These are phyloP conservation scores for Plodia interpunctella DNA, from an alignment of 1,140 invertebrate species.

Conservation along the genomic window DNA sequence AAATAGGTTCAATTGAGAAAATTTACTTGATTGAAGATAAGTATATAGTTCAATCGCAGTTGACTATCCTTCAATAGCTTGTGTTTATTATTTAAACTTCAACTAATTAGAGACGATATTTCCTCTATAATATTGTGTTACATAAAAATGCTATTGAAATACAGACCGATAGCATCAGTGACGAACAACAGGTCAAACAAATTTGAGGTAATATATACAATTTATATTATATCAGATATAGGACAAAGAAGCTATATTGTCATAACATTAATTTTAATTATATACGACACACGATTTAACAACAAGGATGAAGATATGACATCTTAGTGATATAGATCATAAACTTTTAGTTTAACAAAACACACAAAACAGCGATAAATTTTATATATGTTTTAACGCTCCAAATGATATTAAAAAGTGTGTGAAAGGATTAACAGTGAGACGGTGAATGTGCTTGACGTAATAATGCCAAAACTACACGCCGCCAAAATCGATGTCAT, in stretches of 20 bases:
- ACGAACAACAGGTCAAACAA: slow-evolving; percentile 38
- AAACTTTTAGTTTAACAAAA: slow-evolving; percentile 40
- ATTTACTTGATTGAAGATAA: slow-evolving; percentile 30
- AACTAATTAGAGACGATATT: slow-evolving; percentile 5
- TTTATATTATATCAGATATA: slow-evolving; percentile 25
- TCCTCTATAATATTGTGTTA: slow-evolving; percentile 6
- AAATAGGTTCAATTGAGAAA: slow-evolving; percentile 51
- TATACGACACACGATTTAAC: slow-evolving; percentile 59
- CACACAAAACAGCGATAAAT: slow-evolving; percentile 48
- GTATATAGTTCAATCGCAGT: slow-evolving; percentile 34
- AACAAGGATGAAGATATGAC: slow-evolving; percentile 69
- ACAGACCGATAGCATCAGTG: slow-evolving; percentile 29
- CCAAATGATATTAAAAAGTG: slow-evolving; percentile 52
- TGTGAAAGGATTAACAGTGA: slow-evolving; percentile 65
- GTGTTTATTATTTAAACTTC: slow-evolving; percentile 7
- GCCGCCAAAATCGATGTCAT: slow-evolving; percentile 14
- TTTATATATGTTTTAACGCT: slow-evolving; percentile 53
- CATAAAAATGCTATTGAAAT: slow-evolving; percentile 29
- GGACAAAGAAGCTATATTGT: slow-evolving; percentile 64
- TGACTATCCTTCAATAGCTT: slow-evolving; percentile 38
- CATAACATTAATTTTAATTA: slow-evolving; percentile 55
- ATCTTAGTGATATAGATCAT: slow-evolving; percentile 47
- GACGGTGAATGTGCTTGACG: slow-evolving; percentile 44
- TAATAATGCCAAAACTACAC: slow-evolving; percentile 43
- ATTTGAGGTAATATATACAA: slow-evolving; percentile 36